A percentile compares a stretch with the other conserved stretches of the same genome.
Conservation (phyloP, 2,888 invertebrate species). For the Glaucopsyche alexis region DNA sequence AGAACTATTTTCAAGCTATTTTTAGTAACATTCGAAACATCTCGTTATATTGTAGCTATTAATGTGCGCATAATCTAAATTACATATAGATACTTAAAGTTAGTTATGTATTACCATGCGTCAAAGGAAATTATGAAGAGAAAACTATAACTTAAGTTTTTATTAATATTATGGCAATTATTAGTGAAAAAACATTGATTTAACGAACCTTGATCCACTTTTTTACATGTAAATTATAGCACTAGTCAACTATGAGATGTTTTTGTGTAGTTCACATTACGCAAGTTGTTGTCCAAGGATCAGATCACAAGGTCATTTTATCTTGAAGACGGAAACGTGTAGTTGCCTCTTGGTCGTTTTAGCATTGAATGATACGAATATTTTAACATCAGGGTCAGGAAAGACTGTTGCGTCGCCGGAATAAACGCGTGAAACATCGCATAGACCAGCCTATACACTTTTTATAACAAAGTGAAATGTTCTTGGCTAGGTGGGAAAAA, state of each 20-base stretch:
- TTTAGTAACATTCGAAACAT: constrained; percentile 21
- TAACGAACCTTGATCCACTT: background rate
- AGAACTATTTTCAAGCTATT: background rate
- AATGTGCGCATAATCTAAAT: constrained; percentile 19
- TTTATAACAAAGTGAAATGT: background rate
- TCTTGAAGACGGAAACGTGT: background rate
- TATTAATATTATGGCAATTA: background rate
- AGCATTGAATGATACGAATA: background rate
- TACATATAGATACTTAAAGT: background rate
- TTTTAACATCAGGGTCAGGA: constrained; percentile 6
- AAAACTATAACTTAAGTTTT: background rate
- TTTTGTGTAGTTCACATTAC: background rate
- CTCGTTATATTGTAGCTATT: constrained; percentile 2
- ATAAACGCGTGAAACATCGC: background rate
- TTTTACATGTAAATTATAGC: background rate
- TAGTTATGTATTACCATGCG: background rate
- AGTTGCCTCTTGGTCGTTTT: background rate
- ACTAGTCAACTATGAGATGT: background rate
- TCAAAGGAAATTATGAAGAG: background rate
- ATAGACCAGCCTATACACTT: background rate
- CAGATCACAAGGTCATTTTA: background rate
- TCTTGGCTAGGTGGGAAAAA: background rate
- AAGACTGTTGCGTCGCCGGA: background rate
- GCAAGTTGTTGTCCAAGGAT: background rate
- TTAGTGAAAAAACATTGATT: background rate